Conservation (phyloP, 2,797 vertebrate genomes). For the Scyliorhinus canicula region DNA sequence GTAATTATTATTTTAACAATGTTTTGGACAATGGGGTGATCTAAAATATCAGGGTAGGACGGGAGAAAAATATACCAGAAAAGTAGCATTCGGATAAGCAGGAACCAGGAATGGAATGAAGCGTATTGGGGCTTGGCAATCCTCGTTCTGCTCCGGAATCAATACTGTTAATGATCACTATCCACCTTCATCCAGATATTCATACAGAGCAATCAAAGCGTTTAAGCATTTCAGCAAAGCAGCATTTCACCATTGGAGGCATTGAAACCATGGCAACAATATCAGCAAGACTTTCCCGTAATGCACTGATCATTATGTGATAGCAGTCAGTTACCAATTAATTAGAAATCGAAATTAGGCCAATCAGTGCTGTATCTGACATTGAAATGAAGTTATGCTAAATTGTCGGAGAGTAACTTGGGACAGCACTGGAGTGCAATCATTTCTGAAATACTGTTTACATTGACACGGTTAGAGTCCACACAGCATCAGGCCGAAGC, state of each 20-base stretch:
- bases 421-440: neutral
- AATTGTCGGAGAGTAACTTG: neutral
- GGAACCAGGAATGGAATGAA: neutral
- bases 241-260: neutral
- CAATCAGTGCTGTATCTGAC: neutral
- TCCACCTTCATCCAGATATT: neutral
- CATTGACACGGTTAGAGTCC: neutral
- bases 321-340: constrained; percentile 34
- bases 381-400: constrained; percentile 9
- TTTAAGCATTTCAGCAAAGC: neutral
- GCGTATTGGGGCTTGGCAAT: neutral
- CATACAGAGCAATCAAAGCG: neutral
- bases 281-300: constrained; percentile 34
- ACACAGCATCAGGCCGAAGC: neutral
- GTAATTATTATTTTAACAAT: neutral
- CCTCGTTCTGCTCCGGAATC: neutral
- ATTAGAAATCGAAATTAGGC: constrained; percentile 1
- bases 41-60: neutral
- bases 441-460: neutral
- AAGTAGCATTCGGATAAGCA: neutral
- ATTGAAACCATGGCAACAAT: constrained; percentile 33
- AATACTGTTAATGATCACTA: neutral
- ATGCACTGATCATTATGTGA: neutral
- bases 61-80: neutral
- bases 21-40: neutral